phyloP scores from a whole-genome alignment of 92 coral and sea anemone genomes.

The Phenganax subtilis region DNA sequence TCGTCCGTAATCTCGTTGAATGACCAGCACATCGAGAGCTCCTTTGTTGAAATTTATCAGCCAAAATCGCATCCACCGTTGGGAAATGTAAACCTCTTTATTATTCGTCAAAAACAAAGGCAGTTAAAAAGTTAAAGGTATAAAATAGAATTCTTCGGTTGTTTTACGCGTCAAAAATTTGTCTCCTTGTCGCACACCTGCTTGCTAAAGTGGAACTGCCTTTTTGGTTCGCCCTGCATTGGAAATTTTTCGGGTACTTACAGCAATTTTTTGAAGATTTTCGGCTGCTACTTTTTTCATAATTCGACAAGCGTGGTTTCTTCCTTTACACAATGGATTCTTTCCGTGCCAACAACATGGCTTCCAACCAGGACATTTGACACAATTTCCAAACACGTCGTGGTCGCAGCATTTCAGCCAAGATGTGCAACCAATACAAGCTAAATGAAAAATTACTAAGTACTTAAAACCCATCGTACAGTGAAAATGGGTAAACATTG shows the following conservation, averaged over 20 bases:
- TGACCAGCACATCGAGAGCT: too few species aligned
- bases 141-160: neutral
- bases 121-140: too few species aligned
- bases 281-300: constrained; percentile 82
- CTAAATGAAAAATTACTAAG: constrained; percentile 35
- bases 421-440: constrained; percentile 92
- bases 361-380: constrained; percentile 98
- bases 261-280: constrained; percentile 78
- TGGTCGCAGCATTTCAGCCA: constrained; percentile 94
- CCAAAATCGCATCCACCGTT: too few species aligned
- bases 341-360: constrained; percentile 87
- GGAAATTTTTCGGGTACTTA: constrained; percentile 18
- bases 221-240: neutral
- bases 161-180: neutral
- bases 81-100: too few species aligned
- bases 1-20: too few species aligned
- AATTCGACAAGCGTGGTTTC: constrained; percentile 86
- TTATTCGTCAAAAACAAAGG: too few species aligned
- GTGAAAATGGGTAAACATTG: neutral
- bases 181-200: neutral
- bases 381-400: constrained; percentile 96
- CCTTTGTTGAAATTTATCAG: too few species aligned
- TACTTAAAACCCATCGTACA: neutral
- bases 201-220: neutral
- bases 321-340: constrained; percentile 90